phyloP scores from a whole-genome alignment of 1,140 invertebrate genomes.

The Ganaspis sp. region DNA sequence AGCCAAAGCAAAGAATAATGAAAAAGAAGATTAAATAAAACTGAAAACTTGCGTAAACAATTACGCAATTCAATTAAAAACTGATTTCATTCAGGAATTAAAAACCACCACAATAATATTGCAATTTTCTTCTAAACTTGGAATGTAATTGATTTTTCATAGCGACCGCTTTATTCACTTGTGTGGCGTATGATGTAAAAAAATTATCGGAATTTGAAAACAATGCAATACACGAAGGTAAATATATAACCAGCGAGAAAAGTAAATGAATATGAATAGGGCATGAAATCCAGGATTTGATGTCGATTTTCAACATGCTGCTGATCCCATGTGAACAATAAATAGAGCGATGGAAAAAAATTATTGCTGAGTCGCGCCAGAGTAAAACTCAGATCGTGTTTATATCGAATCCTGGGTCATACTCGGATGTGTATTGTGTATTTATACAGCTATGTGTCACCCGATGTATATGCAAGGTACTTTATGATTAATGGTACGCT shows the following conservation, averaged over 20 bases:
- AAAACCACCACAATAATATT: too few relatives aligned
- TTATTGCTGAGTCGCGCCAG: background rate
- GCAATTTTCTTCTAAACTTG: background rate
- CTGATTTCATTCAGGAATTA: too few relatives aligned
- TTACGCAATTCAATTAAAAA: too few relatives aligned
- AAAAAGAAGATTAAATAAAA: too few relatives aligned
- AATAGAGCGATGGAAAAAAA: slow-evolving; percentile 12
- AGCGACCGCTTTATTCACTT: too few relatives aligned
- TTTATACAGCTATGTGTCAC: slow-evolving; percentile 16
- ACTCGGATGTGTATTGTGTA: slow-evolving; percentile 2
- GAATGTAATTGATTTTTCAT: too few relatives aligned
- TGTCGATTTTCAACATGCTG: background rate
- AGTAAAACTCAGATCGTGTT: background rate
- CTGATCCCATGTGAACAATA: background rate
- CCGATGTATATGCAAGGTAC: background rate
- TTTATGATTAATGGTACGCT: slow-evolving; percentile 9
- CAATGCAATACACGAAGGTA: background rate
- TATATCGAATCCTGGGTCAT: background rate
- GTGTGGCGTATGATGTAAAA: too few relatives aligned
- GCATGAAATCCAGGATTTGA: background rate
- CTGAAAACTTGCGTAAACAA: too few relatives aligned
- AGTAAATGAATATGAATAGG: slow-evolving; percentile 15
- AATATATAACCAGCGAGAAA: background rate
- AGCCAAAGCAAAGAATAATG: too few relatives aligned
- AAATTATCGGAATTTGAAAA: too few relatives aligned